Evolutionary conservation across 2,113 vertebrate genomes (phyloP).

Genomic region (Melanocharis versteri): DNA sequence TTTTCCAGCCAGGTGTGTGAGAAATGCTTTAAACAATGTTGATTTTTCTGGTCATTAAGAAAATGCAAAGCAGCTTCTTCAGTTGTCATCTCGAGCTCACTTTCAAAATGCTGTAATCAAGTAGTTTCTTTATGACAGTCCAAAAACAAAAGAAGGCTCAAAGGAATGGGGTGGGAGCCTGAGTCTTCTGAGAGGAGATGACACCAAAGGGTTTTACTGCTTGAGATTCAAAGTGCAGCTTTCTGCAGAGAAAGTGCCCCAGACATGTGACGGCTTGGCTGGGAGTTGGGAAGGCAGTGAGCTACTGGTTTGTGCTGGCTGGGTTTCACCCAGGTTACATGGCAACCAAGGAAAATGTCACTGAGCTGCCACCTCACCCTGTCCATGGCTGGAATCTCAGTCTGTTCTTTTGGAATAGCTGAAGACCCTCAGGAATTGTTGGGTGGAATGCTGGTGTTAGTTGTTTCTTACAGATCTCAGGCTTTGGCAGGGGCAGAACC

Average conservation of each 20-base stretch:
- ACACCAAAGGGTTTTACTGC: background rate
- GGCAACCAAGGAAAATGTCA: background rate
- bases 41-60: background rate
- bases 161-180: background rate
- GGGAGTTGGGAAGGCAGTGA: background rate
- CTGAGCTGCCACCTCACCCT: background rate
- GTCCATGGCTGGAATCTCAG: background rate
- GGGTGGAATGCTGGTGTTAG: background rate
- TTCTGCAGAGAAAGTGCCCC: background rate
- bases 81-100: background rate
- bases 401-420: background rate
- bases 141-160: background rate
- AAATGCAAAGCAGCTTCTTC: constrained; percentile 30
- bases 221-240: background rate
- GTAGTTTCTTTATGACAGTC: background rate
- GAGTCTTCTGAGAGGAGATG: background rate
- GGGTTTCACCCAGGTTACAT: background rate
- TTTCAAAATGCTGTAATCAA: background rate
- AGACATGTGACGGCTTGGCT: background rate
- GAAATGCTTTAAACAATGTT: background rate
- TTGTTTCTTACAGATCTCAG: background rate
- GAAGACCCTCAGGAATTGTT: background rate
- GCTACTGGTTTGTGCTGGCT: background rate
- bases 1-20: background rate
- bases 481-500: background rate